Percentiles rank a stretch among this genome's conserved stretches.
phyloP scores from a whole-genome alignment of 2,113 vertebrate genomes.

The Muntiacus muntjak region DNA sequence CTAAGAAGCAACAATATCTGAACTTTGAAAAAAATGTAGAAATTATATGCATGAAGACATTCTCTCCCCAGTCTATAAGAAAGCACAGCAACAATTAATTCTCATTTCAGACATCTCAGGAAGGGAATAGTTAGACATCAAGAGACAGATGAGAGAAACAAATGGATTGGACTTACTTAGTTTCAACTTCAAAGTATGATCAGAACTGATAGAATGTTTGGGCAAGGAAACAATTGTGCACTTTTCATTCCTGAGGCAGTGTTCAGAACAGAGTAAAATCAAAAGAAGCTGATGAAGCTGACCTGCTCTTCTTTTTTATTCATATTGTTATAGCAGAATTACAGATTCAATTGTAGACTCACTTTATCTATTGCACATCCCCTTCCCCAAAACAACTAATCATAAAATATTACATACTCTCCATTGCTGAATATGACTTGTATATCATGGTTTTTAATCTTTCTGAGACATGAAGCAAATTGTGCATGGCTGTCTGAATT shows the following conservation, averaged over 20 bases:
- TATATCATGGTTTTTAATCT: background rate
- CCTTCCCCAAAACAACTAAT: background rate
- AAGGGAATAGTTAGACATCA: conserved; percentile 43
- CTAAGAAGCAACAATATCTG: background rate
- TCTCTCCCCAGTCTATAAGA: background rate
- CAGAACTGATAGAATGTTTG: conserved; percentile 21
- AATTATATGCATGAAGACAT: conserved; percentile 48
- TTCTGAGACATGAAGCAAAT: background rate
- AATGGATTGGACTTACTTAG: conserved; percentile 45
- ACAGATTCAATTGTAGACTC: background rate
- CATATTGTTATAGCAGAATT: background rate
- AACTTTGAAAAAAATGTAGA: background rate
- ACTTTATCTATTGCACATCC: background rate
- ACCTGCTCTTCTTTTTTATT: background rate
- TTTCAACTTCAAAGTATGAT: conserved; percentile 43
- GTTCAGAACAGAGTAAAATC: background rate
- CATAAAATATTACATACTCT: background rate
- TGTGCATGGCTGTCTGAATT: background rate
- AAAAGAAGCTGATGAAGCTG: background rate
- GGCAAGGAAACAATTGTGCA: background rate
- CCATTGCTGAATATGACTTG: background rate
- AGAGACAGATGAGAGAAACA: conserved; percentile 45
- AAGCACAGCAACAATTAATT: conserved; percentile 51
- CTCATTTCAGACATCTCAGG: conserved; percentile 15
- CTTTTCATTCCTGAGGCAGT: background rate